Evolutionary conservation across 2,888 invertebrate species (phyloP), one percentile per base, ranked within the genome.

Genomic region (Polydesmus complanatus): DNA sequence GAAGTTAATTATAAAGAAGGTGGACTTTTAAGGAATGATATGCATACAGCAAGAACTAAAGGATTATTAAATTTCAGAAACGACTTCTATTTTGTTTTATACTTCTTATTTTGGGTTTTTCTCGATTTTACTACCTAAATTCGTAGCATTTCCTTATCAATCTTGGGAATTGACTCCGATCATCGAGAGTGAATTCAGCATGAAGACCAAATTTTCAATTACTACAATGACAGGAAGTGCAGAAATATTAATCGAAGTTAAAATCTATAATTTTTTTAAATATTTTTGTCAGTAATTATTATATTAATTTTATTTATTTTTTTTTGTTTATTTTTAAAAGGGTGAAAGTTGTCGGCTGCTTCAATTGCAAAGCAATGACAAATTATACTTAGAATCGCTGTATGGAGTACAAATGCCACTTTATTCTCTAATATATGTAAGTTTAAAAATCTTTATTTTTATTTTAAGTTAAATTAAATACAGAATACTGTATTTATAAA

Each of bases 141-240:
- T 54, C 23, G n/a, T 21, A 5, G 3, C 54, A 23, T 54, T 54
- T 54, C 54, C 54, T 5, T 54, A 54, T 27, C 54, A 54, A n/a
- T 22, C 11, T 3, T 54, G 54, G 54, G 54, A 54, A 8, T 18
- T 54, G 23, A 54, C n/a, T 25, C 54, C 54, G 5, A 22, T 22
- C 11, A 25, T 14, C 5, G 8, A 54, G 5, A 8, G 8, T 5
- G 37, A 37, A 5, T n/a, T n/a, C n/a, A 37, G 14, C 37, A 8
- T 37, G 8, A 54, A 54, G 23, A 25, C 26, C 23, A 5, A 8
- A 25, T 54, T 54, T 25, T 8, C 54, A 14, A 54, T 54, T 14
- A 26, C 54, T 11, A 23, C 54, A 26, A 26, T 27, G 23, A 21
- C 27, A 22, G 26, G 22, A 5, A 54, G 18, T 8, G 26, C 23